Evolutionary conservation across 2,113 vertebrate genomes (phyloP).

Genomic region (Oryzias curvinotus): DNA sequence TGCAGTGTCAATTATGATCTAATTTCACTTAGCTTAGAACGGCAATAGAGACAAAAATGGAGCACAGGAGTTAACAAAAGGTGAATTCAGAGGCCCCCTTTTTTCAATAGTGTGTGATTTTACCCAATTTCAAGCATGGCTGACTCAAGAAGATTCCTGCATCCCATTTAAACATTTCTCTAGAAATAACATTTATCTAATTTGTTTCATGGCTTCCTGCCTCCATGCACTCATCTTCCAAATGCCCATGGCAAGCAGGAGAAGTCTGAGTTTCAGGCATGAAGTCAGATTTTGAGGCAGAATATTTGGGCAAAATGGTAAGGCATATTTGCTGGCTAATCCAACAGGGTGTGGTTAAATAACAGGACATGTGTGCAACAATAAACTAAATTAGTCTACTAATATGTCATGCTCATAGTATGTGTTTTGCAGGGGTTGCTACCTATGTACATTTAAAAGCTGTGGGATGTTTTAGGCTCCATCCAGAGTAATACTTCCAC

Average conservation of each 20-base stretch:
- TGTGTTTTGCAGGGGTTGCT: not conserved
- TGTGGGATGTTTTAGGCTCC: not conserved
- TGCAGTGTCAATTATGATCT: not conserved
- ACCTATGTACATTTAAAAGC: not conserved
- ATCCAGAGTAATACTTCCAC: too few relatives aligned
- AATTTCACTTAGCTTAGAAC: not conserved
- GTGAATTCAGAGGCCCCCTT: constrained; percentile 57
- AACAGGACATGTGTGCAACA: constrained; percentile 32
- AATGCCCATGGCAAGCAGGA: constrained; percentile 45
- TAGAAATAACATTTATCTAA: constrained; percentile 78
- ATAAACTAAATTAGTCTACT: constrained; percentile 16
- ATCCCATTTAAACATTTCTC: constrained; percentile 73
- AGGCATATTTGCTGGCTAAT: constrained; percentile 43
- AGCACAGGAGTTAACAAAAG: constrained; percentile 49
- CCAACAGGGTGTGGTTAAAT: constrained; percentile 26
- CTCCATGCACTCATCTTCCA: constrained; percentile 54
- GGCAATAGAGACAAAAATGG: constrained; percentile 36
- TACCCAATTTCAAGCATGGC: constrained; percentile 79
- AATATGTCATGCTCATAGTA: not conserved
- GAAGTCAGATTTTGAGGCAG: constrained; percentile 25
- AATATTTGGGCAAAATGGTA: constrained; percentile 33
- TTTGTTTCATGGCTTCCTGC: constrained; percentile 71
- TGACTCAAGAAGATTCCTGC: constrained; percentile 67
- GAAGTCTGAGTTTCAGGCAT: constrained; percentile 17
- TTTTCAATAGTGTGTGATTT: constrained; percentile 70